Base-by-base conservation (phyloP, 2,797 vertebrate genomes). In the Antennarius maculatus region DNA sequence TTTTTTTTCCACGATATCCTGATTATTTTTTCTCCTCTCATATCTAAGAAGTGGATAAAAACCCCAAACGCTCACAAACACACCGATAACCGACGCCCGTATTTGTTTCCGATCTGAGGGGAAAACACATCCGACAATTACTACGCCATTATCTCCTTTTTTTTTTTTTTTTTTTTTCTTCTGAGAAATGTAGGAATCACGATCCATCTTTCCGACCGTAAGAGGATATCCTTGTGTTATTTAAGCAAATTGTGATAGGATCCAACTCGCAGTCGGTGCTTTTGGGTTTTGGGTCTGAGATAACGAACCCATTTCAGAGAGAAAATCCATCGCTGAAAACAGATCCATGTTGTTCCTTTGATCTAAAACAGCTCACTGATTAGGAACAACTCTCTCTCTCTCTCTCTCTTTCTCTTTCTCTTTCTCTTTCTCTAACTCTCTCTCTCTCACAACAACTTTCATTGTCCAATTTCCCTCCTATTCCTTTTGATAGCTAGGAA, bases 21-120 rank as follows among this genome's bases (percentile, higher is more conserved):
- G 23, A 23, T 41, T 47, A 47, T 68, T 70, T 74, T 49, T 53
- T 17, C 53, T 34, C 27, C n/a, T 50, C 57, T 45, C 61, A 61
- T 31, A 54, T 64, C 60, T 12, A 94, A 92, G 89, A 88, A 91
- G 15, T 34, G 7, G 51, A 34, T 34, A n/a, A 5, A 18, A 46
- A 2, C 13, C 39, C 12, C 9, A 2, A 7, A 41, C 3, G 11
- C 29, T 53, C 66, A 53, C 54, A 66, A 51, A 59, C 29, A 51
- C 29, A 60, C 57, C 56, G 53, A 67, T 52, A 51, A 18, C 15
- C 47, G 50, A 67, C 61, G 70, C 28, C 28, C 66, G 61, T 71
- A 61, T 85, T 82, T 81, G 56, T 82, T 81, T 67, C 62, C 58
- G 60, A 76, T 79, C 66, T 34, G 31, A 73, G 74, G 56, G 62